These are phyloP conservation scores for Vesta saturnalis DNA, from an alignment of 2,888 invertebrate genomes.

Conservation along the genomic window DNA sequence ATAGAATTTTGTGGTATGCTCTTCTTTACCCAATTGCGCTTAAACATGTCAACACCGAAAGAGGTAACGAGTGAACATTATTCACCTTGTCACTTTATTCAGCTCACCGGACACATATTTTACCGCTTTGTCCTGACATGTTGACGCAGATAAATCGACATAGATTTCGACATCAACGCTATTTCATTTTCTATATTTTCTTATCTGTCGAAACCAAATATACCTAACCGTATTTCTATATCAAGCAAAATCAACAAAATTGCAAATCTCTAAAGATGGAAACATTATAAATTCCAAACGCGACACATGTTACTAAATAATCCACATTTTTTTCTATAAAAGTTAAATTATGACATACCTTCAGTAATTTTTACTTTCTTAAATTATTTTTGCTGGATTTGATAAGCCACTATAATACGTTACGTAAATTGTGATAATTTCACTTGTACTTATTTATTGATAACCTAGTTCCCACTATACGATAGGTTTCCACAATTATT, in stretches of 20 bases:
- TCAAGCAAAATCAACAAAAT: conserved; percentile 33
- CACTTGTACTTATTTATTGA: no score
- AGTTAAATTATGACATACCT: background rate
- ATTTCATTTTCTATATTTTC: conserved; percentile 39
- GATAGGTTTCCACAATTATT: no score
- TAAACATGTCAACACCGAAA: conserved; percentile 37
- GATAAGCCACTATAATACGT: no score
- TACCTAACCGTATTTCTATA: conserved; percentile 35
- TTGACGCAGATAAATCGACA: conserved; percentile 40
- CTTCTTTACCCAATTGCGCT: conserved; percentile 35
- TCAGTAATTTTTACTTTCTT: background rate
- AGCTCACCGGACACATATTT: conserved; percentile 40
- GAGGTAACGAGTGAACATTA: conserved; percentile 39
- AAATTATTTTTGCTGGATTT: background rate
- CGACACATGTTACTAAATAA: conserved; percentile 20
- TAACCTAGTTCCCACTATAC: no score
- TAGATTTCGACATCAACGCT: conserved; percentile 39
- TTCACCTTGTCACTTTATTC: conserved; percentile 41
- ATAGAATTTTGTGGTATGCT: conserved; percentile 26
- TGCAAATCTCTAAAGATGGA: conserved; percentile 28
- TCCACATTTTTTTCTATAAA: background rate
- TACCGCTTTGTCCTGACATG: conserved; percentile 39
- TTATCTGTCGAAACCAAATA: conserved; percentile 38
- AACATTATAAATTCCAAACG: conserved; percentile 32
- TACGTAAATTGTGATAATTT: no score